Evolutionary conservation across 2,797 vertebrate species (phyloP).

Genomic region (Leuciscus waleckii): DNA sequence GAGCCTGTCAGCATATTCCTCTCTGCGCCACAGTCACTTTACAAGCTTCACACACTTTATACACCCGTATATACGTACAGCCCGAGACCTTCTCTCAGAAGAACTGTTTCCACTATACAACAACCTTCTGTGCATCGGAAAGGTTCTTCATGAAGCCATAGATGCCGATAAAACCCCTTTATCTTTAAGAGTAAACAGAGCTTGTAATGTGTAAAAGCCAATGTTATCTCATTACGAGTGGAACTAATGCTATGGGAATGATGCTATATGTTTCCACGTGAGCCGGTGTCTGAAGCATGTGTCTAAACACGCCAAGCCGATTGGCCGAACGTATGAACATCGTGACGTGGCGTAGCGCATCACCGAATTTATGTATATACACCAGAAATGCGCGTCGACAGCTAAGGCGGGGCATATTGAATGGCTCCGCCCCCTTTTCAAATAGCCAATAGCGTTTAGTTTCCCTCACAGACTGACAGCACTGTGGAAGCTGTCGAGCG

Average conservation of each 20-base stretch:
- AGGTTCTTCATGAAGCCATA: background rate
- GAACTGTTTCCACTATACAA: background rate
- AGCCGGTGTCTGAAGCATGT: background rate
- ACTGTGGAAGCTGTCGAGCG: no score
- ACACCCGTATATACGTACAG: background rate
- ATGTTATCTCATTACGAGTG: no score
- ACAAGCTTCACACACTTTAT: background rate
- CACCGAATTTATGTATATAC: no score
- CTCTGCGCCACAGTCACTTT: constrained; percentile 20
- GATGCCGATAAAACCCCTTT: background rate
- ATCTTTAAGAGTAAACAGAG: background rate
- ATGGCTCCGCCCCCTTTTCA: no score
- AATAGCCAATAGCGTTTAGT: no score
- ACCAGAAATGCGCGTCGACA: no score
- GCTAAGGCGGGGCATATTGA: background rate
- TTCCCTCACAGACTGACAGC: no score
- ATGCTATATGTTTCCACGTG: background rate
- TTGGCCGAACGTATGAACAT: no score
- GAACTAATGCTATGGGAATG: background rate
- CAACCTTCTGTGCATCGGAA: background rate
- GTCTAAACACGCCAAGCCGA: no score
- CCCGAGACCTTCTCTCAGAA: background rate
- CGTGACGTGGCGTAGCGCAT: no score
- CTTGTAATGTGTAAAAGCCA: background rate
- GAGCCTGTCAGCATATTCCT: constrained; percentile 6